Base-by-base conservation (phyloP, 2,888 invertebrate species). In the Electrophaes corylata region DNA sequence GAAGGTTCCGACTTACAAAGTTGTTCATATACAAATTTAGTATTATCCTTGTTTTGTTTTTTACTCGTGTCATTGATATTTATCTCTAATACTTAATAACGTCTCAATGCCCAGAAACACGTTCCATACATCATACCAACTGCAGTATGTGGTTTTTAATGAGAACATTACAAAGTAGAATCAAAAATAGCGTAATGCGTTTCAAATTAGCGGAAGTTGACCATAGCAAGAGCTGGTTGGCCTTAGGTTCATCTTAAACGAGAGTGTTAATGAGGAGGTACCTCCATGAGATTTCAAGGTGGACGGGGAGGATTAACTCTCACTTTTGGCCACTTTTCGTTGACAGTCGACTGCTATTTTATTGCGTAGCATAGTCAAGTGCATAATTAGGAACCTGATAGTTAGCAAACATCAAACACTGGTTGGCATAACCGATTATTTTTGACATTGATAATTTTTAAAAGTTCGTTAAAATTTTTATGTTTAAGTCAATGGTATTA, bases 171-270 rank as follows among this genome's bases (percentile, higher is more conserved):
- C 57, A 29, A 31, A 33, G 50, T 46, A 31, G 37, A 46, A 35
- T 60, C 54, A 41, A 49, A 55, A 40, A 52, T 59, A 63, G 18
- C 47, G 40, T 41, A 46, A 57, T 57, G 52, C 48, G 49, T 26
- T 49, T 31, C 45, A 58, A 64, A 60, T 62, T 60, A 51, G 60
- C 65, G 67, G 67, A 65, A 67, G 65, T 51, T 46, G 44, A 20
- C 55, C 61, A 47, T 57, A 58, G 55, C 18, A 52, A 48, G 45
- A 58, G 46, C 60, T 39, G 23, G 63, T 63, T 44, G 62, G 39
- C 65, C 67, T 67, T 49, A 54, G 39, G 58, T 57, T 58, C 62
- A 58, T 65, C 67, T 54, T 56, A 61, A 51, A 37, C 50, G 41
- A 44, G 48, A 50, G 41, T 50, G 54, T 43, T 61, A 60, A 62